These are phyloP conservation scores for Beris chalybata DNA, from an alignment of 2,888 invertebrate species.

Conservation along the genomic window DNA sequence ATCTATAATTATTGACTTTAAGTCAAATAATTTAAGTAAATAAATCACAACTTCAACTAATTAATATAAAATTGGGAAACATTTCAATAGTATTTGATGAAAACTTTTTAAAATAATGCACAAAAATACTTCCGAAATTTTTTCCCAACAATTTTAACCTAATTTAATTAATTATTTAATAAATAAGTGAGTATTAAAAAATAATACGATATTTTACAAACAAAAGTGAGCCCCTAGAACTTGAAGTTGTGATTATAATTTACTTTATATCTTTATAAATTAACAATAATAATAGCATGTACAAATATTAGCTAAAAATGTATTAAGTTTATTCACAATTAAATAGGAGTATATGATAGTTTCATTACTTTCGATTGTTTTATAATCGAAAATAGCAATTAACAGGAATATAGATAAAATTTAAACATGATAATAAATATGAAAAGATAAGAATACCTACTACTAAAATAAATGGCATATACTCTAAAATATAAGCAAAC, in stretches of 20 bases:
- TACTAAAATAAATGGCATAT: no score
- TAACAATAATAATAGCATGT: neutral
- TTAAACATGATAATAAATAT: neutral
- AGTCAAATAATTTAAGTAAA: conserved; percentile 7
- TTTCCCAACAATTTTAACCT: neutral
- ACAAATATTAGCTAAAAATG: conserved; percentile 8
- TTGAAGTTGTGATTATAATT: conserved; percentile 14
- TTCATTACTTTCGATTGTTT: conserved; percentile 26
- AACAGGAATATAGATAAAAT: conserved; percentile 23
- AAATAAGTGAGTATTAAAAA: neutral
- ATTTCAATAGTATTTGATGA: neutral
- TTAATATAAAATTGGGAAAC: neutral
- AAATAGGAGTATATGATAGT: neutral
- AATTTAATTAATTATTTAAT: neutral
- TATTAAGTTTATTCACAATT: neutral
- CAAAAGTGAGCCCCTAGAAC: conserved; percentile 27
- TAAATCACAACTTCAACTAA: conserved; percentile 22
- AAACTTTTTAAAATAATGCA: neutral
- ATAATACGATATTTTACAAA: neutral
- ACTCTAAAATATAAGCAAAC: neutral
- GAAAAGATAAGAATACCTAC: neutral
- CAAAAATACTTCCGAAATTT: conserved; percentile 8
- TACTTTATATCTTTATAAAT: conserved; percentile 16
- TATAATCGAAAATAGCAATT: conserved; percentile 22
- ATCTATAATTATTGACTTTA: neutral